Base-by-base conservation (phyloP, 2,888 invertebrate genomes). In the Stenodera caucasica region DNA sequence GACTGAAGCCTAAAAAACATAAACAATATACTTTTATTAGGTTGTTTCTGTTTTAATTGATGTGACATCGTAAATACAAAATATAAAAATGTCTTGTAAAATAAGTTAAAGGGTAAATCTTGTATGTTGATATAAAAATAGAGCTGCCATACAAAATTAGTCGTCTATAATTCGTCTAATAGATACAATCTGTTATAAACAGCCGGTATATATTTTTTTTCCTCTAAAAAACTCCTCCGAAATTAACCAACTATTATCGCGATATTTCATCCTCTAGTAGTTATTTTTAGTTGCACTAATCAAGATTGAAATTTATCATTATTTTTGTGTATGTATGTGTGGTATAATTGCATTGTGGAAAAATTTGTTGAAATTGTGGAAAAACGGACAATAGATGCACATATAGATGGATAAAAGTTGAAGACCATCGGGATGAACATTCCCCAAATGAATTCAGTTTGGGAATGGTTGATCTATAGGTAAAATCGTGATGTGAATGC, bases 141-240 rank as follows among this genome's bases (percentile, higher is more conserved):
- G 68, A 67, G 50, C 59, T 64, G 14, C 54, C 55, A 40, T 59
- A 63, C 68, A 61, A 70, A 72, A 72, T 72, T 72, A 72, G 70
- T 68, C 69, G 65, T 64, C 69, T 66, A 70, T 70, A 70, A 70
- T 70, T 71, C 70, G 68, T 72, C 69, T 72, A 72, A 72, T 72
- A 72, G 70, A 70, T 70, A 70, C 70, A 72, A 70, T 70, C 72
- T 70, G 70, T 70, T 69, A 61, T 68, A 52, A 68, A 63, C 62
- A 61, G 65, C 65, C 64, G 60, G 63, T 65, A 61, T 55, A 59
- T 67, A 65, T 65, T 68, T 62, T 23, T 12, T 45, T 40, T 40
- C 15, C 15, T 3, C 45, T 4, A 11, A 5, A 2, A 40, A 18
- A 61, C 63, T 53, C 56, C 60, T 55, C 67, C 65, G 65, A 70